A percentile compares a stretch with the other conserved stretches of the same genome.
Evolutionary conservation across 2,888 invertebrate genomes (phyloP).

Genomic region (Ferrisia virgata): DNA sequence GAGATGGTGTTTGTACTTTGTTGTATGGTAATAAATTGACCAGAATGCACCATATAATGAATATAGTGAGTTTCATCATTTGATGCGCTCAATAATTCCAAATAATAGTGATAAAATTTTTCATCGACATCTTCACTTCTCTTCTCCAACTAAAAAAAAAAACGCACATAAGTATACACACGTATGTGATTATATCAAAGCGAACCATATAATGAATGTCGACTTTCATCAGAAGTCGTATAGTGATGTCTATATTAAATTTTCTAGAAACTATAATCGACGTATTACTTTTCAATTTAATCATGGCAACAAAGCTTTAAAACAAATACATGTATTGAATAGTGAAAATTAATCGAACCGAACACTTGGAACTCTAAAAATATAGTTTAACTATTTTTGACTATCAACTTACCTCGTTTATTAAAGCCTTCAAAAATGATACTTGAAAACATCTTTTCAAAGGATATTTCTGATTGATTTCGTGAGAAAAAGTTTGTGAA

Average conservation of each 20-base stretch:
- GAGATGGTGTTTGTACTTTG: conserved; percentile 71
- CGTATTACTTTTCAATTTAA: too few relatives aligned
- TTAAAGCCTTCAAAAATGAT: conserved; percentile 65
- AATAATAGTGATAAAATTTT: conserved; percentile 63
- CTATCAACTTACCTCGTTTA: conserved; percentile 56
- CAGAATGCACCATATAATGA: conserved; percentile 60
- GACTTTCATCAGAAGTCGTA: too few relatives aligned
- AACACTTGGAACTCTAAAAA: too few relatives aligned
- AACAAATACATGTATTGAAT: too few relatives aligned
- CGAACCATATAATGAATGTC: too few relatives aligned
- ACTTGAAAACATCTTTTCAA: conserved; percentile 62
- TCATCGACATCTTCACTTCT: conserved; percentile 62
- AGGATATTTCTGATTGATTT: conserved; percentile 57
- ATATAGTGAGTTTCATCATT: conserved; percentile 55
- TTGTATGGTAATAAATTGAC: conserved; percentile 58
- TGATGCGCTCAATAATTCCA: conserved; percentile 56
- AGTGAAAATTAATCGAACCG: too few relatives aligned
- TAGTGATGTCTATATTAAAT: too few relatives aligned
- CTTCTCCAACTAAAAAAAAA: conserved; percentile 56
- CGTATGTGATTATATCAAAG: too few relatives aligned
- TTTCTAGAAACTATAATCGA: too few relatives aligned
- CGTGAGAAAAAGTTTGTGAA: conserved; percentile 54
- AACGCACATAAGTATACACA: too few relatives aligned
- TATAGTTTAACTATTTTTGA: too few relatives aligned
- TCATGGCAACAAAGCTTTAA: too few relatives aligned